Percentiles rank a stretch among this genome's conserved stretches.
These are phyloP conservation scores for Gibbula magus DNA, from an alignment of 2,888 invertebrate genomes.

Conservation along the genomic window DNA sequence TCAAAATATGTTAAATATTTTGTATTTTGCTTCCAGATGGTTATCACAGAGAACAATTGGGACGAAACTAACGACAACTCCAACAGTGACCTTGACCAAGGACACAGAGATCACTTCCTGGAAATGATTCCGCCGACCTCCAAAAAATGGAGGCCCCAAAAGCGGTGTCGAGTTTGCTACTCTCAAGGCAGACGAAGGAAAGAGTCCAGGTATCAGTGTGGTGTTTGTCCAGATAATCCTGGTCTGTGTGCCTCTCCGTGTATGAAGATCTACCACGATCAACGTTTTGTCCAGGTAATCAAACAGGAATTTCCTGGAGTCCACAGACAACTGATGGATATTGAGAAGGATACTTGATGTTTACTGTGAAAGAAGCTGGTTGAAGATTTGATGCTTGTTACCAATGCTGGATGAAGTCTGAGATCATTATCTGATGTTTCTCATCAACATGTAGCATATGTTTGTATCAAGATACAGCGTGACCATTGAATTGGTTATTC, in stretches of 20 bases:
- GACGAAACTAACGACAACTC: background rate
- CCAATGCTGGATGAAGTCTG: too few relatives aligned
- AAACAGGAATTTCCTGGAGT: background rate
- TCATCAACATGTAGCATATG: too few relatives aligned
- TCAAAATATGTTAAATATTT: background rate
- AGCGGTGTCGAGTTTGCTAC: slow-evolving; percentile 19
- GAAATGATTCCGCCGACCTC: slow-evolving; percentile 12
- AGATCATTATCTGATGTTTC: too few relatives aligned
- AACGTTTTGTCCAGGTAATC: background rate
- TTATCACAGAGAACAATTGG: background rate
- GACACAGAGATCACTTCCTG: background rate
- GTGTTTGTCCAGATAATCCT: background rate
- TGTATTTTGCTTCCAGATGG: background rate
- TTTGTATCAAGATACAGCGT: too few relatives aligned
- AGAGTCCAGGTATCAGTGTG: slow-evolving; percentile 22
- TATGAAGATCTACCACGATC: slow-evolving; percentile 21
- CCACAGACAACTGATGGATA: too few relatives aligned
- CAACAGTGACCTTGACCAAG: background rate
- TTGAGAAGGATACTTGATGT: too few relatives aligned
- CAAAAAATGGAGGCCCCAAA: background rate
- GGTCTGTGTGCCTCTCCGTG: background rate
- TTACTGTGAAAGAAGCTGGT: too few relatives aligned
- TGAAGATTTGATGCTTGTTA: too few relatives aligned
- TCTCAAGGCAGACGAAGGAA: background rate
- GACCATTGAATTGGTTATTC: too few relatives aligned